Percentiles rank a stretch among this genome's conserved stretches.
phyloP scores from a whole-genome alignment of 2,888 invertebrate species.

The Dasypolia templi region DNA sequence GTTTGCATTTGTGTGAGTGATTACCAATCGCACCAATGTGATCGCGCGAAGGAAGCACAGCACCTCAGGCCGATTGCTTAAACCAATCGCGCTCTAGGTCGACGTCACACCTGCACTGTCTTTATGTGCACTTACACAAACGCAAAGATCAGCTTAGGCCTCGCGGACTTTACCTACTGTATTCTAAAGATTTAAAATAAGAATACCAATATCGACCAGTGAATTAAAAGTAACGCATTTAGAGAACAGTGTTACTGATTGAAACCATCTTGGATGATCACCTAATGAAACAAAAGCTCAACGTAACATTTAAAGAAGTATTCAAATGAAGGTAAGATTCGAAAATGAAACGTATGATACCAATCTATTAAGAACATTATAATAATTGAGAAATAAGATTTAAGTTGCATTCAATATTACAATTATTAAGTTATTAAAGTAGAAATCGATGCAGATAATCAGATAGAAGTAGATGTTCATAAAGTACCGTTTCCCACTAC shows the following conservation, averaged over 20 bases:
- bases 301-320: background rate
- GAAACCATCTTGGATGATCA: too few species aligned
- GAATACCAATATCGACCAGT: background rate
- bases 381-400: conserved; percentile 7
- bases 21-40: too few species aligned
- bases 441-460: conserved; percentile 55
- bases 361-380: conserved; percentile 3
- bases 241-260: too few species aligned
- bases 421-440: conserved; percentile 54
- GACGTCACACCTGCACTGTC: too few species aligned
- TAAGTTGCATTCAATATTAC: conserved; percentile 31
- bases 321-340: too few species aligned
- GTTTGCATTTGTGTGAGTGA: too few species aligned
- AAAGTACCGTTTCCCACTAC: conserved; percentile 76
- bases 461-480: conserved; percentile 66
- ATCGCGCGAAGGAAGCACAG: too few species aligned
- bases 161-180: too few species aligned
- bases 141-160: too few species aligned
- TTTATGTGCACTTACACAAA: too few species aligned
- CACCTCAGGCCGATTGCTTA: too few species aligned
- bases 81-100: too few species aligned
- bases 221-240: background rate
- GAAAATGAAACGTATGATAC: background rate
- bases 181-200: background rate
- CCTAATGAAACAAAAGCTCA: background rate